phyloP scores from a whole-genome alignment of 1,140 invertebrate species.

The Hyles vespertilio region DNA sequence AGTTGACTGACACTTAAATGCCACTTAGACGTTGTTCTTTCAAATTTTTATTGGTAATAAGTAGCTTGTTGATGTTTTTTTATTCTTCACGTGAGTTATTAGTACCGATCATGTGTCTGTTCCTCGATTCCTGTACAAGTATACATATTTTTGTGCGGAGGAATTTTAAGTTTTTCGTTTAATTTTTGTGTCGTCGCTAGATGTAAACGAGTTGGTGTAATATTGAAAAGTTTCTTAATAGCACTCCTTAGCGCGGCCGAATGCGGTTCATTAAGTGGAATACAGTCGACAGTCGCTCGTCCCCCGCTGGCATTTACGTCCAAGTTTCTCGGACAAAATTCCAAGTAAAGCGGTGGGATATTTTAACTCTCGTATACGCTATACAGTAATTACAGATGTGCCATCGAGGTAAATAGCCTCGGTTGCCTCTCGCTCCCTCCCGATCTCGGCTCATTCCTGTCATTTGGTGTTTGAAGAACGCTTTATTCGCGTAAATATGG shows the following conservation, averaged over 20 bases:
- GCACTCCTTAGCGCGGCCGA: not conserved
- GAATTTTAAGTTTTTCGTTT: slow-evolving; percentile 8
- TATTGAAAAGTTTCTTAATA: slow-evolving; percentile 16
- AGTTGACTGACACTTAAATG: slow-evolving; percentile 72
- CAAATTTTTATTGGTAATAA: slow-evolving; percentile 69
- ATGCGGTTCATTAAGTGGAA: slow-evolving; percentile 21
- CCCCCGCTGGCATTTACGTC: slow-evolving; percentile 29
- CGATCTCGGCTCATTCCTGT: slow-evolving; percentile 46
- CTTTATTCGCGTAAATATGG: slow-evolving; percentile 48
- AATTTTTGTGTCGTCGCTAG: slow-evolving; percentile 2
- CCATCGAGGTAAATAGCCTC: slow-evolving; percentile 57
- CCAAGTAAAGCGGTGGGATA: slow-evolving; percentile 47
- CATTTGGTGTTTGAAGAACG: slow-evolving; percentile 47
- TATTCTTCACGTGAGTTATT: slow-evolving; percentile 21
- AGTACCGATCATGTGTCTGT: slow-evolving; percentile 9
- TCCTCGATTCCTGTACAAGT: not conserved
- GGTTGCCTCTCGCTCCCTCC: slow-evolving; percentile 30
- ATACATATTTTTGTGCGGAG: not conserved
- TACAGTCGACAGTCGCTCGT: slow-evolving; percentile 38
- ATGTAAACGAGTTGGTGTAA: slow-evolving; percentile 13
- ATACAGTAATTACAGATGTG: slow-evolving; percentile 63
- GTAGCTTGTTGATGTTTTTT: slow-evolving; percentile 52
- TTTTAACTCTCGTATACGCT: slow-evolving; percentile 50
- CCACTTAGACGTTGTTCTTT: slow-evolving; percentile 64
- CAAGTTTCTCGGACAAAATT: slow-evolving; percentile 25